Evolutionary conservation across 2,888 invertebrate genomes (phyloP).

Genomic region (Linnaemya vulpina): DNA sequence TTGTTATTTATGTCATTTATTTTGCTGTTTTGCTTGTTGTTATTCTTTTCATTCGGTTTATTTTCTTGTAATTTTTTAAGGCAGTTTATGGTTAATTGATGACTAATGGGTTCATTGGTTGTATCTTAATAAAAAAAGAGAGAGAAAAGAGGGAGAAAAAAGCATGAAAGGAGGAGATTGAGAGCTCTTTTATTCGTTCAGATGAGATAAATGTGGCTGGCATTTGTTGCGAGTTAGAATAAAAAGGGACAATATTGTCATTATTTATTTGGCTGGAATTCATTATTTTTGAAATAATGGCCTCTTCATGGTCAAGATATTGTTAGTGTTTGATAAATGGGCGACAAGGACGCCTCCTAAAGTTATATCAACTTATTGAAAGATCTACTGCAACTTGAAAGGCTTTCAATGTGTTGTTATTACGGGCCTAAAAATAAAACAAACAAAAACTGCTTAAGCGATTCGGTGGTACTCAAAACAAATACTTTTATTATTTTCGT

Average conservation of each 20-base stretch:
- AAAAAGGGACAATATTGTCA: constrained; percentile 5
- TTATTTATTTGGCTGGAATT: constrained; percentile 29
- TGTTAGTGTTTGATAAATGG: constrained; percentile 25
- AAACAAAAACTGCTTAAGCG: too few relatives aligned
- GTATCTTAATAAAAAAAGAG: constrained; percentile 24
- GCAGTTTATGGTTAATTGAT: constrained; percentile 71
- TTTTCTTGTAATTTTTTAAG: constrained; percentile 29
- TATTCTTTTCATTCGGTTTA: neutral
- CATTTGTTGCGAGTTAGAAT: constrained; percentile 17
- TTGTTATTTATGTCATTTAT: constrained; percentile 25
- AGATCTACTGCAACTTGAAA: neutral
- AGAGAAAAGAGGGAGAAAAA: neutral
- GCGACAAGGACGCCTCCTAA: neutral
- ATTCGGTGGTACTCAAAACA: too few relatives aligned
- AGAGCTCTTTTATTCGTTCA: neutral
- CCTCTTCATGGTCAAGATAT: constrained; percentile 15
- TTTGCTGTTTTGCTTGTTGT: constrained; percentile 23
- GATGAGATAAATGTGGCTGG: constrained; percentile 46
- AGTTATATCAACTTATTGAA: constrained; percentile 13
- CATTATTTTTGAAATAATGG: constrained; percentile 29
- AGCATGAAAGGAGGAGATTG: neutral
- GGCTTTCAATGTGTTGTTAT: too few relatives aligned
- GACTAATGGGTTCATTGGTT: constrained; percentile 67
- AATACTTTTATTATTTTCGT: too few relatives aligned
- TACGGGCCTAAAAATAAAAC: too few relatives aligned